Percentiles rank a stretch among this genome's conserved stretches.
Conservation (phyloP, 92 coral and sea anemone genomes). For the Zoanthus sansibaricus region DNA sequence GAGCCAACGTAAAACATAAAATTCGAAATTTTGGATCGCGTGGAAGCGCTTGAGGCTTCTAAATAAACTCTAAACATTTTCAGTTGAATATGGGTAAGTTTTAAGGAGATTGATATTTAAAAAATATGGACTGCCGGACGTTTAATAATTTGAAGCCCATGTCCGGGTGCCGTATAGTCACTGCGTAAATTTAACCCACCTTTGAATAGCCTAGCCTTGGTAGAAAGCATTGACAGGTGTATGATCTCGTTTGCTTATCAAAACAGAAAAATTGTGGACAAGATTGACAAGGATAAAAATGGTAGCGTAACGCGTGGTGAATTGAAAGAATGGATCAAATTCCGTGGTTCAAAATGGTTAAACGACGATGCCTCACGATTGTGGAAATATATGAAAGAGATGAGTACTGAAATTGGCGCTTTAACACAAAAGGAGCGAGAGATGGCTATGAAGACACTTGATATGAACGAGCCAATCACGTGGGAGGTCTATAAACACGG, state of each 20-base stretch:
- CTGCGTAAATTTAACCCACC: too few relatives aligned
- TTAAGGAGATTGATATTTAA: too few relatives aligned
- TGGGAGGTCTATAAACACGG: conserved; percentile 72
- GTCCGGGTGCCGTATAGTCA: too few relatives aligned
- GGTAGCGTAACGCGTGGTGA: conserved; percentile 74
- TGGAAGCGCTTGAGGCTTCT: too few relatives aligned
- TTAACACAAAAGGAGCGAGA: conserved; percentile 25
- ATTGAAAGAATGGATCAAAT: conserved; percentile 79
- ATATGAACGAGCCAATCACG: conserved; percentile 61
- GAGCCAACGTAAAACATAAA: too few relatives aligned
- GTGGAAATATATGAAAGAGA: conserved; percentile 65
- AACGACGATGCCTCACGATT: conserved; percentile 66
- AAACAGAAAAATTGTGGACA: conserved; percentile 83
- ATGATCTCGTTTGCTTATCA: neutral
- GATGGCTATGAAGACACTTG: conserved; percentile 16
- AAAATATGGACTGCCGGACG: too few relatives aligned
- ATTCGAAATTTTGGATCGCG: too few relatives aligned
- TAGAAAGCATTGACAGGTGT: too few relatives aligned
- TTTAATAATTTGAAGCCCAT: too few relatives aligned
- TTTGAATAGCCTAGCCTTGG: too few relatives aligned
- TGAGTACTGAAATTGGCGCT: neutral
- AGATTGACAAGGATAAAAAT: conserved; percentile 90
- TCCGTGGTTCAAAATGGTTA: conserved; percentile 60
- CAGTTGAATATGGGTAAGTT: too few relatives aligned
- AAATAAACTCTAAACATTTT: too few relatives aligned